phyloP scores from a whole-genome alignment of 2,797 vertebrate genomes.

The Potorous gilbertii region DNA sequence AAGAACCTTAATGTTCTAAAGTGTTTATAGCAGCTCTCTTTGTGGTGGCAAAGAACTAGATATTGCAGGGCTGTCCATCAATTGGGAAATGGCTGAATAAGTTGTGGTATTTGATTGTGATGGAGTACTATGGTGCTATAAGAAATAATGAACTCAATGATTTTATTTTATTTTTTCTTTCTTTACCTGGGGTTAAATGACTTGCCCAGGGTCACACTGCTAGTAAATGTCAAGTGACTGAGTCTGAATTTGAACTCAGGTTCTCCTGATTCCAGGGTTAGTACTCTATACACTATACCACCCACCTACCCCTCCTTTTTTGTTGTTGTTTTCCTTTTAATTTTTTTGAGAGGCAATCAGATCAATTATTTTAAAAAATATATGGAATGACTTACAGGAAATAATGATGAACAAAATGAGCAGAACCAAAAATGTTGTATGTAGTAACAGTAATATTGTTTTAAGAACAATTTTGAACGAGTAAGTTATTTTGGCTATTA shows the following conservation, averaged over 20 bases:
- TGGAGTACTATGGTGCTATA: not conserved
- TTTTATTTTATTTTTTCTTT: not conserved
- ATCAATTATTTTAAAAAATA: not conserved
- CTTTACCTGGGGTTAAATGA: not conserved
- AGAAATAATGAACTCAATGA: not conserved
- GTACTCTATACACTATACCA: not conserved
- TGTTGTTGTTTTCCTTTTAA: no score
- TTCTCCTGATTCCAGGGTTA: not conserved
- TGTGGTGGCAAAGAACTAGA: not conserved
- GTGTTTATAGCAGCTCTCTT: not conserved
- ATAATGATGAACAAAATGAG: not conserved
- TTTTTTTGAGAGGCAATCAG: no score
- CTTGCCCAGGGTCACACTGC: not conserved
- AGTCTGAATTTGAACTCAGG: not conserved
- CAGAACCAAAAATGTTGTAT: not conserved
- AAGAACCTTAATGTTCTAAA: not conserved
- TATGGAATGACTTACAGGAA: not conserved
- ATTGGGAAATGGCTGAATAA: not conserved
- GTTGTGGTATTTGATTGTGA: not conserved
- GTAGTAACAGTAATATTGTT: not conserved
- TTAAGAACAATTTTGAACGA: not conserved
- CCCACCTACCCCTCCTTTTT: no score
- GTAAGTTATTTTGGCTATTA: not conserved
- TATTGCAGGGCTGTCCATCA: not conserved
- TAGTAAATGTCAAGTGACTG: not conserved